Percentiles rank a stretch among this genome's conserved stretches.
Evolutionary conservation across 2,113 vertebrate genomes (phyloP).

Genomic region (Mobula birostris): DNA sequence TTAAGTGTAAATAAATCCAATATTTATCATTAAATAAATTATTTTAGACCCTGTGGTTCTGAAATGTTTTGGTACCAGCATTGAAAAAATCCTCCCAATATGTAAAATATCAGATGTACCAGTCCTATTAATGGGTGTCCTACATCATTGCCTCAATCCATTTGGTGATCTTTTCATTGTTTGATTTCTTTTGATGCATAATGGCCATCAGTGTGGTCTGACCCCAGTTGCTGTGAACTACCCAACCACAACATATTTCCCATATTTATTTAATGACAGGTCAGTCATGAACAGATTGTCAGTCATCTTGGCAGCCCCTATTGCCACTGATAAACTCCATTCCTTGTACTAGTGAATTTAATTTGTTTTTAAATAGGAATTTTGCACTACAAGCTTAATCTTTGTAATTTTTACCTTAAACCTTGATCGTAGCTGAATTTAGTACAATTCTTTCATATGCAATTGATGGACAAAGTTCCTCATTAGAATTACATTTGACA

Average conservation of each 20-base stretch:
- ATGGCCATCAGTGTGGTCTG: conserved; percentile 1
- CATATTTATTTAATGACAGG: neutral
- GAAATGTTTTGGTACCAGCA: neutral
- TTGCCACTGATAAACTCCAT: conserved; percentile 13
- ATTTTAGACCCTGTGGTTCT: neutral
- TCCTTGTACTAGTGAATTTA: neutral
- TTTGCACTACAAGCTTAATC: conserved; percentile 31
- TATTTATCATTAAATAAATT: neutral
- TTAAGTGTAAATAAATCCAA: neutral
- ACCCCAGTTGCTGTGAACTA: conserved; percentile 17
- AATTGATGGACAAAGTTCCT: neutral
- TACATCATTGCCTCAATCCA: neutral
- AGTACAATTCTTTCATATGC: conserved; percentile 25
- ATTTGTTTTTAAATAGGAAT: conserved; percentile 4
- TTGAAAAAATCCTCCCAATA: neutral
- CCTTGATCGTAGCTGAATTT: neutral
- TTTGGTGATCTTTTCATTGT: neutral
- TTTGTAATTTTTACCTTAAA: conserved; percentile 27
- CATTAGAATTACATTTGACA: neutral
- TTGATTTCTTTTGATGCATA: neutral
- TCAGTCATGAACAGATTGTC: neutral
- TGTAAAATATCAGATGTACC: neutral
- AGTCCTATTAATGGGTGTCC: neutral
- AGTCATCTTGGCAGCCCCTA: neutral
- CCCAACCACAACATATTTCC: neutral